A percentile compares a stretch with the other conserved stretches of the same genome.
phyloP scores from a whole-genome alignment of 1,140 invertebrate species.

The Aphidius ervi region DNA sequence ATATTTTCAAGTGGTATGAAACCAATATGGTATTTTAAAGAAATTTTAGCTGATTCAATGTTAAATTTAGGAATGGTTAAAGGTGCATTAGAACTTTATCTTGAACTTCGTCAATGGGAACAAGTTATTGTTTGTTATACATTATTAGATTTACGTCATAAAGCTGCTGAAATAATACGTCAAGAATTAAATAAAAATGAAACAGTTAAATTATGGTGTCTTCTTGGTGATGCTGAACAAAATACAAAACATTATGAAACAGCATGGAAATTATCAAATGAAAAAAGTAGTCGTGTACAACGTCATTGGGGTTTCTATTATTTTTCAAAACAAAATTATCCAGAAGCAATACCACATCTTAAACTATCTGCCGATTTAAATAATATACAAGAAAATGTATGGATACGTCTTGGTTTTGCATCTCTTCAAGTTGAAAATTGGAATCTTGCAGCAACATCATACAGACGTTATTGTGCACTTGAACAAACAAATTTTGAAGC shows the following conservation, averaged over 20 bases:
- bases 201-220: constrained; percentile 83
- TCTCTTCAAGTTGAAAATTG: constrained; percentile 76
- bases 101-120: constrained; percentile 83
- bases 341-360: constrained; percentile 72
- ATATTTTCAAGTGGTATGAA: constrained; percentile 65
- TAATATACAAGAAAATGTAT: constrained; percentile 76
- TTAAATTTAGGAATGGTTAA: constrained; percentile 78
- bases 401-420: constrained; percentile 83
- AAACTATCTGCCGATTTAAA: constrained; percentile 80
- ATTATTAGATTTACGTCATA: constrained; percentile 74
- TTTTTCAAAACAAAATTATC: constrained; percentile 69
- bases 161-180: constrained; percentile 84
- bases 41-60: constrained; percentile 74
- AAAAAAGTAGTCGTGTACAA: constrained; percentile 75
- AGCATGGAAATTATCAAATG: constrained; percentile 85
- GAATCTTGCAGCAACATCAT: constrained; percentile 78
- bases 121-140: constrained; percentile 90
- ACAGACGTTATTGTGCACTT: constrained; percentile 79
- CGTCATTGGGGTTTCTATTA: constrained; percentile 79
- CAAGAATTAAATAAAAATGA: constrained; percentile 76
- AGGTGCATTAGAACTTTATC: constrained; percentile 80
- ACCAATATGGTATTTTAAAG: constrained; percentile 71
- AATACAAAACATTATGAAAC: constrained; percentile 72
- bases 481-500: constrained; percentile 89
- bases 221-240: constrained; percentile 78